phyloP scores from a whole-genome alignment of 2,113 vertebrate species.

The Pycnonotus jocosus region DNA sequence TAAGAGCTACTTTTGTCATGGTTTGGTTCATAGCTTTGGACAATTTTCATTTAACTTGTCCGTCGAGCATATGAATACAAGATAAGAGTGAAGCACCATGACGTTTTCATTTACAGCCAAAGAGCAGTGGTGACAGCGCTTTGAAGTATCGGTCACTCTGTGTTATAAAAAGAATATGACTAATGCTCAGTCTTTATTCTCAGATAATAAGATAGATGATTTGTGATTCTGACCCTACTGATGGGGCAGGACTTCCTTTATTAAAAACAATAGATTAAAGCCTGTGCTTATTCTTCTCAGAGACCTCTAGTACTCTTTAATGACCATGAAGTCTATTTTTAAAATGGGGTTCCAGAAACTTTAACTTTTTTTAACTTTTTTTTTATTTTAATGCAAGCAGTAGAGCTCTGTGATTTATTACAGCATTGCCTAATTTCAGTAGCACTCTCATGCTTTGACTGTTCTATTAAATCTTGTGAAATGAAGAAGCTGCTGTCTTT shows the following conservation, averaged over 20 bases:
- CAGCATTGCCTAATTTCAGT: neutral
- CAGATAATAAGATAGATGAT: conserved; percentile 63
- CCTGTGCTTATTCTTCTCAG: neutral
- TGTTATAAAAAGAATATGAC: conserved; percentile 68
- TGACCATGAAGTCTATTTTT: conserved; percentile 29
- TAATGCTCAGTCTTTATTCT: conserved; percentile 61
- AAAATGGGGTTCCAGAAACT: neutral
- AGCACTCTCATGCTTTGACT: neutral
- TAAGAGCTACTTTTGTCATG: conserved; percentile 61
- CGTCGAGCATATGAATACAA: conserved; percentile 46
- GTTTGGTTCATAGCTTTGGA: conserved; percentile 59
- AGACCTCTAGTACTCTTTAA: conserved; percentile 29
- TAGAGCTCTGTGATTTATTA: conserved; percentile 21
- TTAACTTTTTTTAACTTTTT: neutral
- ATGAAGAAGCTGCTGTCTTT: neutral
- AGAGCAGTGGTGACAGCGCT: conserved; percentile 48
- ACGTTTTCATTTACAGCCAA: conserved; percentile 61
- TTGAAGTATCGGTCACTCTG: conserved; percentile 56
- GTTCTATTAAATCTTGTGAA: neutral
- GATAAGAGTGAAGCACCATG: conserved; percentile 56
- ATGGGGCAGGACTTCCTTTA: conserved; percentile 50
- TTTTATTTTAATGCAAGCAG: neutral
- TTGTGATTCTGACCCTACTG: conserved; percentile 62
- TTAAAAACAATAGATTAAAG: conserved; percentile 60
- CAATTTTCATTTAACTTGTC: conserved; percentile 68